Conservation (phyloP, 1,140 invertebrate species). For the Battus philenor region DNA sequence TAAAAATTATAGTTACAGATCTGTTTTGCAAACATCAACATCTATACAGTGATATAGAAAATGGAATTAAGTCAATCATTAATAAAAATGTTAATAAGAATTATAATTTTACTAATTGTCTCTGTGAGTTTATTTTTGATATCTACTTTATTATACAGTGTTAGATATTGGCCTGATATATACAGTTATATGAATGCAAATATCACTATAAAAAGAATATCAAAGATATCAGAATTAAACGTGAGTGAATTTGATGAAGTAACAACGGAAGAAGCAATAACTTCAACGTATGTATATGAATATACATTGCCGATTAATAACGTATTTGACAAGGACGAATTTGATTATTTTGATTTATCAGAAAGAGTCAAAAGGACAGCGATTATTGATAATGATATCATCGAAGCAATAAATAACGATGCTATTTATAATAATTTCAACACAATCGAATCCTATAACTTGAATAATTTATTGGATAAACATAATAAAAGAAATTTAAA, state of each 20-base stretch:
- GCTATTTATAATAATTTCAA: conserved; percentile 34
- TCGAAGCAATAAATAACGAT: conserved; percentile 23
- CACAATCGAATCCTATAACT: conserved; percentile 15
- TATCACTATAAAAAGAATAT: conserved; percentile 60
- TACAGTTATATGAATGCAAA: conserved; percentile 59
- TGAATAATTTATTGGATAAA: conserved; percentile 34
- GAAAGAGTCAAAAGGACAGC: conserved; percentile 26
- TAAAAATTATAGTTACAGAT: conserved; percentile 21
- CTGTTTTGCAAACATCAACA: conserved; percentile 19
- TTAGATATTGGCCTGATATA: conserved; percentile 55
- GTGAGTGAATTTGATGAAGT: conserved; percentile 32
- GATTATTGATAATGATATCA: conserved; percentile 28
- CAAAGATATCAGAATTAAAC: conserved; percentile 52
- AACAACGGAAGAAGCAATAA: conserved; percentile 32
- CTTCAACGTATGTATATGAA: conserved; percentile 34
- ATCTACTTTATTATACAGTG: conserved; percentile 45
- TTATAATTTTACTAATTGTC: conserved; percentile 48
- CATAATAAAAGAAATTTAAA: conserved; percentile 26
- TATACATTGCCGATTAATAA: conserved; percentile 24
- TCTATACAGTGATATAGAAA: conserved; percentile 28
- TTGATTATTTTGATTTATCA: conserved; percentile 35
- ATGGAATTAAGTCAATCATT: conserved; percentile 45
- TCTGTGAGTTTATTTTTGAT: conserved; percentile 47
- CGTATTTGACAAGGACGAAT: conserved; percentile 24
- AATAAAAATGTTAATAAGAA: conserved; percentile 40